phyloP scores from a whole-genome alignment of 2,113 vertebrate species.

The Brachyhypopomus occidentalis region DNA sequence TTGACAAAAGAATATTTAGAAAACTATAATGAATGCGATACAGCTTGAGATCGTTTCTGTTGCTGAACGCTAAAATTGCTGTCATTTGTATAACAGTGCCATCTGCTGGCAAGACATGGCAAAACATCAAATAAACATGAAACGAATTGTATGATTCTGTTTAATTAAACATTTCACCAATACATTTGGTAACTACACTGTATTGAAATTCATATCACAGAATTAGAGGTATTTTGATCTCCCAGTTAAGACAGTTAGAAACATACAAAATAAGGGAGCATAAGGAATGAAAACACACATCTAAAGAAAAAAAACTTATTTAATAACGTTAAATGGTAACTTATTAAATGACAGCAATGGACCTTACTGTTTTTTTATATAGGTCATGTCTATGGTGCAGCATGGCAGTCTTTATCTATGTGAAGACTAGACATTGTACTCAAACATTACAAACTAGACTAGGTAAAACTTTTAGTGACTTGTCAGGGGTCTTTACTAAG shows the following conservation, averaged over 20 bases:
- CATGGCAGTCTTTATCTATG: conserved; percentile 19
- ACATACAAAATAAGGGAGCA: background rate
- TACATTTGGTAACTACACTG: background rate
- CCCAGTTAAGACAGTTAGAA: background rate
- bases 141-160: background rate
- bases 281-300: background rate
- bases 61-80: background rate
- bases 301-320: no score
- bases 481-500: background rate
- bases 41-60: background rate
- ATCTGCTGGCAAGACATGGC: conserved; percentile 34
- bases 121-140: background rate
- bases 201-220: background rate
- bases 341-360: background rate
- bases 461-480: background rate
- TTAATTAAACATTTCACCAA: background rate
- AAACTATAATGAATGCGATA: background rate
- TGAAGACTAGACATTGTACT: conserved; percentile 52
- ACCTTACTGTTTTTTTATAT: background rate
- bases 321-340: background rate
- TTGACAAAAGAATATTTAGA: background rate
- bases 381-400: background rate
- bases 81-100: conserved; percentile 22
- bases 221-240: background rate
- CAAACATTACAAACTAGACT: background rate